Conservation (phyloP, 2,888 invertebrate genomes). For the Scaptomyza flava region DNA sequence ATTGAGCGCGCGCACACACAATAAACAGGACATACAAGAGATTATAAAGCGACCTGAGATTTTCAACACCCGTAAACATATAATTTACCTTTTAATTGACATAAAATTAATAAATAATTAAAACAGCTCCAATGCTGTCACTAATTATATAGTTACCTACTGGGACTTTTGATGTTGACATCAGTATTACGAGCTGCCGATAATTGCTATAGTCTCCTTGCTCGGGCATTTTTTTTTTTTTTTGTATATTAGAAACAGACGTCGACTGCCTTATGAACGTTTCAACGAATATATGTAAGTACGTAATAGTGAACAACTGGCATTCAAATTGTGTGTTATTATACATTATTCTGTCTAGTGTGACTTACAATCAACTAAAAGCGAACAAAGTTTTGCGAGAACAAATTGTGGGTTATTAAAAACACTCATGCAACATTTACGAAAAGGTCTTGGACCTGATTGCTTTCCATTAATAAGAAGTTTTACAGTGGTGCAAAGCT, state of each 20-base stretch:
- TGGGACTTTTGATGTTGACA: constrained; percentile 3
- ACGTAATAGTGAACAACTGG: constrained; percentile 10
- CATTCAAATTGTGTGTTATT: constrained; percentile 12
- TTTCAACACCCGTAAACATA: constrained; percentile 26
- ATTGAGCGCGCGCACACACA: constrained; percentile 66
- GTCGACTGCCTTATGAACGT: background rate
- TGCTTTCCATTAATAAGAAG: constrained; percentile 23
- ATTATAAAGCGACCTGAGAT: constrained; percentile 41
- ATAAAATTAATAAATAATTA: constrained; percentile 55
- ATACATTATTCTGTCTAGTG: constrained; percentile 5
- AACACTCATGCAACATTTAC: constrained; percentile 25
- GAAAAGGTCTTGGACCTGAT: background rate
- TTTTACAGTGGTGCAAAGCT: constrained; percentile 33
- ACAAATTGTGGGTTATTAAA: constrained; percentile 59
- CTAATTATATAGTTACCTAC: constrained; percentile 48
- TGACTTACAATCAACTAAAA: constrained; percentile 3
- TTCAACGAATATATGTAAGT: background rate
- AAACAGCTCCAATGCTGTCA: constrained; percentile 23
- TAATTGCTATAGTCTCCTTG: constrained; percentile 27
- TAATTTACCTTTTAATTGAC: constrained; percentile 58
- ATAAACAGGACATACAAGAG: constrained; percentile 57
- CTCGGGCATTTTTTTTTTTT: background rate
- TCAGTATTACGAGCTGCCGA: constrained; percentile 20
- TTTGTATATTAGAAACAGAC: constrained; percentile 40
- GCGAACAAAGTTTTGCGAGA: constrained; percentile 13